These are phyloP conservation scores for Ectropis crepuscularia DNA, from an alignment of 2,888 invertebrate genomes.

Conservation along the genomic window DNA sequence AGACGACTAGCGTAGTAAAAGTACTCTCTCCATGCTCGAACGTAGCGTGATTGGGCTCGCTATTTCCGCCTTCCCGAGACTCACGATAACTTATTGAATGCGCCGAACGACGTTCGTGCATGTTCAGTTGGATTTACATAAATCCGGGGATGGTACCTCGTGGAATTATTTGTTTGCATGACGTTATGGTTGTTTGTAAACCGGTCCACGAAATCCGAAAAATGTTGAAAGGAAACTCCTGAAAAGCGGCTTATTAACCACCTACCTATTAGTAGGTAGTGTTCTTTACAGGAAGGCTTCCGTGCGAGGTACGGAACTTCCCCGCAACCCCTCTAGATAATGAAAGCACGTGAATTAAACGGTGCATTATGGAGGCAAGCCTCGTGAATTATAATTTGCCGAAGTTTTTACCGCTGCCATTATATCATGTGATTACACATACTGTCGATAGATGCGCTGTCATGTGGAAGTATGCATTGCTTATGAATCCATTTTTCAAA, in stretches of 20 bases:
- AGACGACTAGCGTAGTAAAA: conserved; percentile 66
- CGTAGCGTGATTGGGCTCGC: conserved; percentile 75
- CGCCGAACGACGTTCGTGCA: conserved; percentile 43
- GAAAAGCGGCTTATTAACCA: conserved; percentile 23
- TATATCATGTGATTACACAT: too few relatives aligned
- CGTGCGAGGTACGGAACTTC: conserved; percentile 70
- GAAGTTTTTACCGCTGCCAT: not conserved
- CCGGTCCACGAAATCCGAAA: conserved; percentile 37
- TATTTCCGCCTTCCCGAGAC: conserved; percentile 68
- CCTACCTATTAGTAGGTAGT: conserved; percentile 21
- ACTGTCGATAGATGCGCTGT: not conserved
- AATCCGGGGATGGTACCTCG: conserved; percentile 49
- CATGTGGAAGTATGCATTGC: not conserved
- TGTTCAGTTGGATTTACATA: conserved; percentile 55
- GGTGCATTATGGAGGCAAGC: conserved; percentile 19
- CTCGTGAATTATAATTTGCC: conserved; percentile 3
- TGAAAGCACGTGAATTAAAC: conserved; percentile 42
- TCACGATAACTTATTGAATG: conserved; percentile 73
- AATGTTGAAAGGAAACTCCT: conserved; percentile 31
- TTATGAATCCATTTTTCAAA: too few relatives aligned
- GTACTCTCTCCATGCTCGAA: conserved; percentile 63
- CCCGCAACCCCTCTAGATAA: conserved; percentile 41
- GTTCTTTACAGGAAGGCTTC: conserved; percentile 41
- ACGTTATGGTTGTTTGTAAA: conserved; percentile 44
- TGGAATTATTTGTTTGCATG: conserved; percentile 49